Base-by-base conservation (phyloP, 2,888 invertebrate genomes). In the Teinopalpus imperialis region DNA sequence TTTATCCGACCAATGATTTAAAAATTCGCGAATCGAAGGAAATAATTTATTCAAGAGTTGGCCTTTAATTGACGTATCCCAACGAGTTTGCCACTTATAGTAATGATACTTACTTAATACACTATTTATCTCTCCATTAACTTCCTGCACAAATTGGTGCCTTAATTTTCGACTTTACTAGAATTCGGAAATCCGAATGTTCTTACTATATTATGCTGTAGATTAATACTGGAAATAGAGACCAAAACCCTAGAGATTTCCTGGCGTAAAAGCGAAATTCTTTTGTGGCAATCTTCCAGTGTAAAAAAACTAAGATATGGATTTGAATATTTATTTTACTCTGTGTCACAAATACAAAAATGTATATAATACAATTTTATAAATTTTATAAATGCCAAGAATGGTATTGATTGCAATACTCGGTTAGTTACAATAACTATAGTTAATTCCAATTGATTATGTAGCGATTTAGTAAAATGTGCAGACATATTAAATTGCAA, bases 221-320 rank as follows among this genome's bases (percentile, higher is more conserved):
- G 12, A 20, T 27, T 27, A 3, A 34, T 30, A 35, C 26, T 43
- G 43, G 43, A 20, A 20, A 35, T 29, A 2, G 20, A 21, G 34
- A 34, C 27, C 43, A 35, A 27, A 43, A 18, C 23, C n/a, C 18
- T 31, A 23, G 16, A 29, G 16, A 26, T 34, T 27, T 42, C 16
- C 13, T 41, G 26, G 29, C 41, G 32, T 21, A 29, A 34, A 41
- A 0, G 1, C 16, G 14, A 6, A 31, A 16, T 4, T 16, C 3
- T 31, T 8, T 4, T 3, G 4, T 31, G 10, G 26, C 10, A 13
- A 8, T 7, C n/a, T 8, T 2, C 2, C 5, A 23, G 13, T 24
- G 8, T 14, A 43, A 43, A 26, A 8, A 43, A 9, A 35, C 26
- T n/a, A 2, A 16, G 1, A 7, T 7, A 21, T 26, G 21, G 4